Percentiles rank a stretch among this genome's conserved stretches.
These are phyloP conservation scores for Napeogenes inachia DNA, from an alignment of 2,888 invertebrate species.

Conservation along the genomic window DNA sequence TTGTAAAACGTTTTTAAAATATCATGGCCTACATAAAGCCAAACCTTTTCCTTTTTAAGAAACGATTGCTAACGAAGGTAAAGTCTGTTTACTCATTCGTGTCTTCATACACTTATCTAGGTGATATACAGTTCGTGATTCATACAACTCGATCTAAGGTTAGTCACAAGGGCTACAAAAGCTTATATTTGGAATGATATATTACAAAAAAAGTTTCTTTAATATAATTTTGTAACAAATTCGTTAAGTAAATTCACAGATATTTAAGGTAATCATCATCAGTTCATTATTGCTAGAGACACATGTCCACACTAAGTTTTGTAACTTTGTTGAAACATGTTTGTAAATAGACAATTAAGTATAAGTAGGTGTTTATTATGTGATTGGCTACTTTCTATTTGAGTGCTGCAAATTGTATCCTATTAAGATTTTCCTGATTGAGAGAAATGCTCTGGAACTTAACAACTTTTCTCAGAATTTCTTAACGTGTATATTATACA, in stretches of 20 bases:
- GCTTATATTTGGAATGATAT: too few relatives aligned
- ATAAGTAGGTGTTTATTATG: background rate
- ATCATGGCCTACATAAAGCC: constrained; percentile 1
- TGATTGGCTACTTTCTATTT: constrained; percentile 20
- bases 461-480: too few relatives aligned
- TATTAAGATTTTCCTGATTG: background rate
- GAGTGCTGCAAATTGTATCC: constrained; percentile 22
- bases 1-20: background rate
- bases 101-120: background rate
- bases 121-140: background rate
- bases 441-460: background rate
- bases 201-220: too few relatives aligned
- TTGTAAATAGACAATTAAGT: too few relatives aligned
- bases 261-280: too few relatives aligned
- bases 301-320: too few relatives aligned
- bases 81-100: background rate
- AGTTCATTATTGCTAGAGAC: too few relatives aligned
- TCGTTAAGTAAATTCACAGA: too few relatives aligned
- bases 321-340: too few relatives aligned
- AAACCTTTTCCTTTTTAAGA: constrained; percentile 6
- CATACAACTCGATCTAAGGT: background rate
- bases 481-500: too few relatives aligned
- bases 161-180: too few relatives aligned
- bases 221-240: too few relatives aligned
- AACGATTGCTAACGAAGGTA: background rate